Evolutionary conservation across 2,888 invertebrate genomes (phyloP), one percentile per base, ranked within the genome.

Genomic region (Hemithea aestivaria): DNA sequence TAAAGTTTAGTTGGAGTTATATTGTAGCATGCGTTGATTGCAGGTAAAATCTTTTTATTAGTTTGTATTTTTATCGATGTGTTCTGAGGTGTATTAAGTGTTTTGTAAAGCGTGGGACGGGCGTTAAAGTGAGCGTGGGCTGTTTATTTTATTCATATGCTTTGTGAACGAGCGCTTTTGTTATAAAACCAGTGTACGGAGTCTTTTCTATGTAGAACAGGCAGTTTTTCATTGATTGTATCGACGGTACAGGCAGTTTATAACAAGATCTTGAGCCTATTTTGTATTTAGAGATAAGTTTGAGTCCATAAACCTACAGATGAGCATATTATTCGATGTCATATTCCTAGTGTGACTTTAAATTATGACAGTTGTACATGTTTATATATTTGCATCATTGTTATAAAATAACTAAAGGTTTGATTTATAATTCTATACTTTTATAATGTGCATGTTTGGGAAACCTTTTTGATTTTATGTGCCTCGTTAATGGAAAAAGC

Each of bases 81-180:
- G 71, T 76, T 66, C 65, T 52, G 55, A 53, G 52, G 51, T 56
- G 47, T 75, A 74, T 74, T 73, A 75, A 73, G 71, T 76, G 71
- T 77, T 73, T 71, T 70, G 71, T 73, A 57, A 56, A 32, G 65
- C 70, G 78, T 77, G 64, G 77, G 76, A 51, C 42, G 63, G 30
- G 67, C 55, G 71, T 66, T 72, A 71, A 67, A 71, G 63, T 60
- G 54, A 38, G 69, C 67, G 82, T 80, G 74, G 81, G 81, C 41
- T 60, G 67, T 62, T 68, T 79, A 76, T 79, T 77, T 42, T 80
- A 82, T 83, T 73, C 73, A 76, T 66, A 62, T 62, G 68, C 61
- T 65, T 67, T 67, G 67, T 65, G 53, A 62, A 58, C 61, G 56
- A 39, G 53, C 50, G 54, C 52, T 56, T 69, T 71, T 72, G 71